phyloP scores from a whole-genome alignment of 2,888 invertebrate species.

The Melikaiella ostensackeni region DNA sequence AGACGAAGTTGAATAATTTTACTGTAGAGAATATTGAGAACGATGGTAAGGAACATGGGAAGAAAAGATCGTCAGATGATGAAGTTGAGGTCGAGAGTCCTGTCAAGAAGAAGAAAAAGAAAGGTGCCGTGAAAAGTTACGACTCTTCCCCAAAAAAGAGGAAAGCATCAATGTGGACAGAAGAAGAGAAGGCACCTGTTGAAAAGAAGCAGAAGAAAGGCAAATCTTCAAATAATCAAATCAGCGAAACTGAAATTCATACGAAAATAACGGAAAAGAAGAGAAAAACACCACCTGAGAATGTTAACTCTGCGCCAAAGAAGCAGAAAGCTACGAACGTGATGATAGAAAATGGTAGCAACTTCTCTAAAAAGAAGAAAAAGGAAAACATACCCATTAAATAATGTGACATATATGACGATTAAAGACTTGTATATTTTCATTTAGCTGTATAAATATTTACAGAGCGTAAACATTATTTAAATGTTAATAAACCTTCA shows the following conservation, averaged over 20 bases:
- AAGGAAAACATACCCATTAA: slow-evolving; percentile 55
- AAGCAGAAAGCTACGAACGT: slow-evolving; percentile 42
- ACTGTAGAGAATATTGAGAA: slow-evolving; percentile 47
- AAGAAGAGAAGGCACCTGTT: slow-evolving; percentile 16
- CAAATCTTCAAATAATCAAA: slow-evolving; percentile 36
- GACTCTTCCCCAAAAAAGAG: slow-evolving; percentile 21
- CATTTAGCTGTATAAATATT: slow-evolving; percentile 47
- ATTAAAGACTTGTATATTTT: slow-evolving; percentile 31
- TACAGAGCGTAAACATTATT: slow-evolving; percentile 46
- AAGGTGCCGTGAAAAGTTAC: slow-evolving; percentile 47
- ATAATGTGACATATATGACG: slow-evolving; percentile 12
- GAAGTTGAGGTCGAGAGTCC: slow-evolving; percentile 36
- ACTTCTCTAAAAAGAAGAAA: slow-evolving; percentile 55
- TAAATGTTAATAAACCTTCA: slow-evolving; percentile 41
- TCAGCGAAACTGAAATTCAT: neutral
- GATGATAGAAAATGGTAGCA: slow-evolving; percentile 37
- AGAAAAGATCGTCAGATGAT: slow-evolving; percentile 32
- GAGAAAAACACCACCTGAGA: slow-evolving; percentile 36
- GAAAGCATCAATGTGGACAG: slow-evolving; percentile 42
- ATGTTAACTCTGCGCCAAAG: neutral
- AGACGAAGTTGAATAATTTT: slow-evolving; percentile 54
- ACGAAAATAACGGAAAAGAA: slow-evolving; percentile 33
- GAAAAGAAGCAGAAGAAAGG: slow-evolving; percentile 16
- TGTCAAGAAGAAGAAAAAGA: slow-evolving; percentile 58
- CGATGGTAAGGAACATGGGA: slow-evolving; percentile 14